phyloP scores from a whole-genome alignment of 2,797 vertebrate species.

The Cyprinodon diabolis region DNA sequence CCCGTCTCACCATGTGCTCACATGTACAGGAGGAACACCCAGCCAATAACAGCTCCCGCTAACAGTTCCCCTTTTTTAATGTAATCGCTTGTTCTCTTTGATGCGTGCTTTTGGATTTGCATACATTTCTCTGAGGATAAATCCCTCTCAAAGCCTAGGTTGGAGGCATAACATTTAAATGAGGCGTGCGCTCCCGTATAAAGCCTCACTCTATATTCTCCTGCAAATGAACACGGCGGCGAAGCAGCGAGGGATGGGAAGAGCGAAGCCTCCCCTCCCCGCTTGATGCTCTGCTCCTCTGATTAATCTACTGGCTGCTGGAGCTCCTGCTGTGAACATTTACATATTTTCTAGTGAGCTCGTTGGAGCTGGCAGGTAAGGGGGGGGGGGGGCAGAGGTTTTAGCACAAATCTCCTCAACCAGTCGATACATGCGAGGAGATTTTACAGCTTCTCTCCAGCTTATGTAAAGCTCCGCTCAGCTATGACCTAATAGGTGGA shows the following conservation, averaged over 20 bases:
- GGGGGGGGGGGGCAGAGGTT: conserved; percentile 54
- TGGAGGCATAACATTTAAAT: conserved; percentile 84
- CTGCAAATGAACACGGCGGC: conserved; percentile 73
- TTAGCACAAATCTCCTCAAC: conserved; percentile 70
- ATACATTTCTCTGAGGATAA: conserved; percentile 82
- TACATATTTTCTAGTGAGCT: conserved; percentile 78
- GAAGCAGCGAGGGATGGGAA: conserved; percentile 45
- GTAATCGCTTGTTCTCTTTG: conserved; percentile 82
- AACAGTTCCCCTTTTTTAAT: conserved; percentile 74
- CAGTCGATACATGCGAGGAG: conserved; percentile 57
- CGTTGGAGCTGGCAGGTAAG: conserved; percentile 41
- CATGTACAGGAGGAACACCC: conserved; percentile 13
- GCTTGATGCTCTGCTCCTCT: conserved; percentile 59
- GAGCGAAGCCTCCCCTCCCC: conserved; percentile 42
- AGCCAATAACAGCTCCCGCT: conserved; percentile 60
- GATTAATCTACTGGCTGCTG: conserved; percentile 79
- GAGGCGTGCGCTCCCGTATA: conserved; percentile 73
- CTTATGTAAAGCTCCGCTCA: conserved; percentile 73
- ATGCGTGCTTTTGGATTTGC: conserved; percentile 79
- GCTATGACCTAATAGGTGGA: conserved; percentile 66
- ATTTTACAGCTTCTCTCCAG: conserved; percentile 63
- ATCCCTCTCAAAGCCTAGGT: conserved; percentile 77
- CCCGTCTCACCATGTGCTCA: not conserved
- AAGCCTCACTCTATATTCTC: conserved; percentile 75
- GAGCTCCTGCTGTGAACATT: conserved; percentile 79